Evolutionary conservation across 2,113 vertebrate species (phyloP).

Genomic region (Dolichallabes microphthalmus): DNA sequence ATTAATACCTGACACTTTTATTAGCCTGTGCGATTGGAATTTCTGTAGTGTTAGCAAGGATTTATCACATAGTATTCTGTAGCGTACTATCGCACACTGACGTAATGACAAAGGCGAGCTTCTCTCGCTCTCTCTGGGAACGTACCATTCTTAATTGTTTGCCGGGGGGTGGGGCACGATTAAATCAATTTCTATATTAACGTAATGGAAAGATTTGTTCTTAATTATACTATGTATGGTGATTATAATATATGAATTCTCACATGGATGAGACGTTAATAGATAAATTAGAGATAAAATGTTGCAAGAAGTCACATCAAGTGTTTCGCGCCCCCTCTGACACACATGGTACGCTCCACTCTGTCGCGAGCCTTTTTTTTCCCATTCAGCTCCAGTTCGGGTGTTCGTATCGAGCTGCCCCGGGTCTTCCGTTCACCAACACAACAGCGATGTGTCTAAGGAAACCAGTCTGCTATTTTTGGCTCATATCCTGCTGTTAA

Average conservation of each 20-base stretch:
- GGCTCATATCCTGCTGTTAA: background rate
- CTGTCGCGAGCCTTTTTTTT: constrained; percentile 68
- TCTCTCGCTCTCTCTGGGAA: constrained; percentile 45
- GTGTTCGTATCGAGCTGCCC: constrained; percentile 19
- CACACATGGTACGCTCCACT: constrained; percentile 64
- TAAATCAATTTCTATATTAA: no score
- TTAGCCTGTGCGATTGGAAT: background rate
- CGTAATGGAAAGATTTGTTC: background rate
- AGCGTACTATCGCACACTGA: constrained; percentile 54
- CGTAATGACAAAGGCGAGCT: constrained; percentile 57
- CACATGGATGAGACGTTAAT: no score
- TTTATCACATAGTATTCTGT: constrained; percentile 18
- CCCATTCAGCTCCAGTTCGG: constrained; percentile 59
- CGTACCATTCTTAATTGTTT: constrained; percentile 36
- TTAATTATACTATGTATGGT: no score
- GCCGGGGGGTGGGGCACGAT: constrained; percentile 33
- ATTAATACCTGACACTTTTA: background rate
- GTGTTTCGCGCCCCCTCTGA: constrained; percentile 32
- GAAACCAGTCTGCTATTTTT: background rate
- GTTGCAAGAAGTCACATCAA: background rate
- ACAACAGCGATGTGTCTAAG: constrained; percentile 31
- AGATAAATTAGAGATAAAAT: background rate
- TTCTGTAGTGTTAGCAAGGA: background rate
- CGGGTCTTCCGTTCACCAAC: background rate
- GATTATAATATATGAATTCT: rapidly evolving